Conservation (phyloP, 2,113 vertebrate genomes). For the Elaphurus davidianus region DNA sequence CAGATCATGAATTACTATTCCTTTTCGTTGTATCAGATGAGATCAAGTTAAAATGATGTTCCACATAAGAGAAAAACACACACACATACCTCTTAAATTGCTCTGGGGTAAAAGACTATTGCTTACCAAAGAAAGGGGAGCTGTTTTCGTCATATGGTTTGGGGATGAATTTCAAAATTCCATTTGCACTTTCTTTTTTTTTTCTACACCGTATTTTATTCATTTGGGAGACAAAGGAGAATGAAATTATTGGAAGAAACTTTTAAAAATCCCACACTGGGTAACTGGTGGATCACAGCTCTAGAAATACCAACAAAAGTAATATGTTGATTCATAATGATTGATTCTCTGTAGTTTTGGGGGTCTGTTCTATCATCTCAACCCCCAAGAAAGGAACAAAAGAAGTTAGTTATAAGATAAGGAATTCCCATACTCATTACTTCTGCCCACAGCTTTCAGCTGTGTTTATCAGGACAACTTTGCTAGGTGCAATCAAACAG, state of each 20-base stretch:
- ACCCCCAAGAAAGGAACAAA: constrained; percentile 29
- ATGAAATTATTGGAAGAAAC: constrained; percentile 55
- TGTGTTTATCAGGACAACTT: constrained; percentile 56
- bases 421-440: constrained; percentile 69
- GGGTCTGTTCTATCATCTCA: constrained; percentile 36
- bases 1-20: background rate
- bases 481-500: background rate
- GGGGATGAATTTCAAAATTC: constrained; percentile 44
- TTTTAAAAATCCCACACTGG: constrained; percentile 17
- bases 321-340: constrained; percentile 68
- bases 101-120: background rate
- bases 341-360: constrained; percentile 67
- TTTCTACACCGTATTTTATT: constrained; percentile 34
- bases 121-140: background rate
- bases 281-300: constrained; percentile 23
- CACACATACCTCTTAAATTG: background rate
- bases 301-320: constrained; percentile 42
- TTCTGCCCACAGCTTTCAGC: constrained; percentile 9
- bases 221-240: constrained; percentile 55
- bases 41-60: constrained; percentile 42
- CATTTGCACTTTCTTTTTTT: constrained; percentile 4
- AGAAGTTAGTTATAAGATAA: constrained; percentile 43
- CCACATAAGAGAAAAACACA: background rate
- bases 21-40: constrained; percentile 22
- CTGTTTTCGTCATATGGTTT: background rate